Percentiles rank a stretch among this genome's conserved stretches.
Evolutionary conservation across 2,113 vertebrate species (phyloP).

Genomic region (Steatornis caripensis): DNA sequence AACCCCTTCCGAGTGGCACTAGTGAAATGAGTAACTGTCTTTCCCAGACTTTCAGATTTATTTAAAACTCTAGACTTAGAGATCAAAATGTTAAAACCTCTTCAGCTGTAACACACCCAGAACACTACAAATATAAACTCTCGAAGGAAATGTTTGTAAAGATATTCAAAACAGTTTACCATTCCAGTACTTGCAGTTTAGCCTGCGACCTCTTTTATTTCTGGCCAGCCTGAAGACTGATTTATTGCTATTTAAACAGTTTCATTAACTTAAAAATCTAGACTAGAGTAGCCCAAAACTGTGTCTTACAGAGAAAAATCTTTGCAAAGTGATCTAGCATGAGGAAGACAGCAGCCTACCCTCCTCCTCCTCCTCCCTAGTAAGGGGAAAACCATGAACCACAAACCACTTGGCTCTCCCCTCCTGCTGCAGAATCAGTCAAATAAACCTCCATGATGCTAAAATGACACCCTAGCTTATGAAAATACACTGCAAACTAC

Average conservation of each 20-base stretch:
- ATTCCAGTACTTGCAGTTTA: background rate
- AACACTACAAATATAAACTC: background rate
- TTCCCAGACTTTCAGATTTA: background rate
- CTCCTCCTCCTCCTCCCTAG: background rate
- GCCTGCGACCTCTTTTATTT: background rate
- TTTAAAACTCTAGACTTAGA: background rate
- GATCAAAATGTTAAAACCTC: slow-evolving; percentile 1
- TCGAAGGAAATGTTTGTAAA: background rate
- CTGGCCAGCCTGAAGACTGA: background rate
- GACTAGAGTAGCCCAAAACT: background rate
- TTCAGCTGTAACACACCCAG: background rate
- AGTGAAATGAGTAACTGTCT: background rate
- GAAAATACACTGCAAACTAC: background rate
- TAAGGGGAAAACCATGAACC: background rate
- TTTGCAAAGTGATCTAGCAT: background rate
- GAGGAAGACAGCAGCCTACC: background rate
- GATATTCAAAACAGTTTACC: slow-evolving; percentile 6
- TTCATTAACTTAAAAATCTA: background rate
- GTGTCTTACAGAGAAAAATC: background rate
- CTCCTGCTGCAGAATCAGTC: background rate
- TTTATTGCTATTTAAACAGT: background rate
- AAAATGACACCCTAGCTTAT: background rate
- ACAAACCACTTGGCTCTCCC: background rate
- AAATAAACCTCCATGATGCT: background rate
- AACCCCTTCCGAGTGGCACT: background rate